Evolutionary conservation across 2,797 vertebrate species (phyloP).

Genomic region (Syndactyla subalaris): DNA sequence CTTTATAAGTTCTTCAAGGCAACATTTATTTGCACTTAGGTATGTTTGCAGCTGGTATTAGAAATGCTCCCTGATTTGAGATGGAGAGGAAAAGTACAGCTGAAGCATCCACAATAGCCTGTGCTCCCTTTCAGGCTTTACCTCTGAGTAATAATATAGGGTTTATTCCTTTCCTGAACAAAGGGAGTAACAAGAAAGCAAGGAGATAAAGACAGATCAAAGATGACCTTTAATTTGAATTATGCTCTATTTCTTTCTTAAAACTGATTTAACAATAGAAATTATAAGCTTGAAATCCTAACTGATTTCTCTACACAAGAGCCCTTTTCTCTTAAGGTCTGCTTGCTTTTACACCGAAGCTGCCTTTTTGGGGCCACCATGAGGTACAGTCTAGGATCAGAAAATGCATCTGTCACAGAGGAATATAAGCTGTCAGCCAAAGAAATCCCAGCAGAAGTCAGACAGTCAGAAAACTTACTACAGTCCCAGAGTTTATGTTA

Average conservation of each 20-base stretch:
- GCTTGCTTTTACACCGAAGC: slow-evolving; percentile 40
- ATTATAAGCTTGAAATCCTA: not conserved
- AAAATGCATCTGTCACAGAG: slow-evolving; percentile 66
- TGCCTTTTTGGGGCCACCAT: slow-evolving; percentile 47
- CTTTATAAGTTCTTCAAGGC: not conserved
- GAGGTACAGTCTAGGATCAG: slow-evolving; percentile 37
- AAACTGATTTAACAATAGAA: slow-evolving; percentile 28
- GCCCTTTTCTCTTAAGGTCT: slow-evolving; percentile 57
- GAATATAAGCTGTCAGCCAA: slow-evolving; percentile 54
- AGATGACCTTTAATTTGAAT: slow-evolving; percentile 41
- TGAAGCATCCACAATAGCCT: not conserved
- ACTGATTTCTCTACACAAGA: slow-evolving; percentile 5
- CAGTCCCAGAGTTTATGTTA: slow-evolving; percentile 43
- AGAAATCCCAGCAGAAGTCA: slow-evolving; percentile 56
- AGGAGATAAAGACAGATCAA: not conserved
- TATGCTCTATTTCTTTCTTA: slow-evolving; percentile 13
- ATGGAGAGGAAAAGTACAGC: not conserved
- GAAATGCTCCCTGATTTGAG: not conserved
- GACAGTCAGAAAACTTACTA: slow-evolving; percentile 60
- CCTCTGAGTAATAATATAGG: not conserved
- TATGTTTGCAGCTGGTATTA: not conserved
- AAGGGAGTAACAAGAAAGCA: not conserved
- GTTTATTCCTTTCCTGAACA: not conserved
- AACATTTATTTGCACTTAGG: not conserved
- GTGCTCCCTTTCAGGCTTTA: not conserved